phyloP scores from a whole-genome alignment of 2,888 invertebrate species.

The Dryomyza anilis region DNA sequence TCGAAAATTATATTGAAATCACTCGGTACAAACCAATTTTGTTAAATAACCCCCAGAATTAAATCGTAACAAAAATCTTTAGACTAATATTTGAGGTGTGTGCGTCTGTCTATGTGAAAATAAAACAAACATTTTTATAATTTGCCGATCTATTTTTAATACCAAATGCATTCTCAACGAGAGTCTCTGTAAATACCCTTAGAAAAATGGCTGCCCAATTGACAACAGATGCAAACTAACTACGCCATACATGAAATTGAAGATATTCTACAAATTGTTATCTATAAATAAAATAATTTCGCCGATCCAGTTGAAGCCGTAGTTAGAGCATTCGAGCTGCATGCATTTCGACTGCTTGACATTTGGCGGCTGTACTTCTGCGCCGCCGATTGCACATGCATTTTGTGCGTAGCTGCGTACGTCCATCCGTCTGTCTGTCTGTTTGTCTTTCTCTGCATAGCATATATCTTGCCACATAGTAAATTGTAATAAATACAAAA shows the following conservation, averaged over 20 bases:
- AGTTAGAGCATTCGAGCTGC: not conserved
- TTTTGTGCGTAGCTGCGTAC: not conserved
- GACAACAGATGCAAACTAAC: constrained; percentile 4
- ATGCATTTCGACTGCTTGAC: not conserved
- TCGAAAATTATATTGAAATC: too few relatives aligned
- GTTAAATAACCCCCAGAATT: too few relatives aligned
- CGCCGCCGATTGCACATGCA: constrained; percentile 5
- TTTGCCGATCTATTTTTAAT: too few relatives aligned
- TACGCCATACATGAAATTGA: not conserved
- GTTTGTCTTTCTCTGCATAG: not conserved
- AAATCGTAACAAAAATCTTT: too few relatives aligned
- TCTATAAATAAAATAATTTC: constrained; percentile 9
- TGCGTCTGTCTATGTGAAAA: too few relatives aligned
- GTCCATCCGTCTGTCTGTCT: constrained; percentile 1
- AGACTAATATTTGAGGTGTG: too few relatives aligned
- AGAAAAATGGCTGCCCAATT: constrained; percentile 12
- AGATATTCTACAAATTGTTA: too few relatives aligned
- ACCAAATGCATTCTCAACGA: too few relatives aligned
- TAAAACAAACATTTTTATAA: too few relatives aligned
- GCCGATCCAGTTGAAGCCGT: not conserved
- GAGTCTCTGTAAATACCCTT: too few relatives aligned
- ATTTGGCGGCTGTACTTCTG: constrained; percentile 4
- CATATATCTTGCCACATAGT: not conserved
- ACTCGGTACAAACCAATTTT: too few relatives aligned
- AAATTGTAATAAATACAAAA: too few relatives aligned